Percentiles rank a stretch among this genome's conserved stretches.
Conservation (phyloP, 2,113 vertebrate species). For the Irena cyanogastra region DNA sequence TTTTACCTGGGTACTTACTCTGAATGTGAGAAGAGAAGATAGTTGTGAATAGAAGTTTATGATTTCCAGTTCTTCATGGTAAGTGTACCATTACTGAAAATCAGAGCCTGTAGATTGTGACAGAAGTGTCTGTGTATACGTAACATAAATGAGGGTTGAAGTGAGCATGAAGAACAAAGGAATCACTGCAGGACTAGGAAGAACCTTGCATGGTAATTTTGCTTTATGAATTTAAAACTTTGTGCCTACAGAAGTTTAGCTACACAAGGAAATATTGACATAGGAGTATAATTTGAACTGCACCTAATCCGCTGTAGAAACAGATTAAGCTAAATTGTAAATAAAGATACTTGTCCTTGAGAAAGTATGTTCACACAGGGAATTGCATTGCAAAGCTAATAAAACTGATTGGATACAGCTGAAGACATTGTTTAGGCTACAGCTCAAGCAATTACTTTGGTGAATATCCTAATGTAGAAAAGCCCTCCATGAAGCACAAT, state of each 20-base stretch:
- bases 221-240: neutral
- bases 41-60: neutral
- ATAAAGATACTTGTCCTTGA: neutral
- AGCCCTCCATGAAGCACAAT: neutral
- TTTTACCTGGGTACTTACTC: neutral
- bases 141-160: neutral
- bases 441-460: neutral
- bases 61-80: neutral
- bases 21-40: neutral
- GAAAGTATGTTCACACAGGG: neutral
- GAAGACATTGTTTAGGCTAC: neutral
- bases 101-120: neutral
- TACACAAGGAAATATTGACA: neutral
- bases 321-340: neutral
- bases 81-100: neutral
- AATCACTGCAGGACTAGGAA: neutral
- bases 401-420: neutral
- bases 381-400: neutral
- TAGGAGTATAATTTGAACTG: neutral
- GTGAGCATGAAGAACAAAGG: neutral
- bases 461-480: neutral
- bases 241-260: neutral
- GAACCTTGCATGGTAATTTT: neutral
- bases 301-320: neutral
- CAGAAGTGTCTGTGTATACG: neutral